phyloP scores from a whole-genome alignment of 1,140 invertebrate species.

The Pomacea maculata region DNA sequence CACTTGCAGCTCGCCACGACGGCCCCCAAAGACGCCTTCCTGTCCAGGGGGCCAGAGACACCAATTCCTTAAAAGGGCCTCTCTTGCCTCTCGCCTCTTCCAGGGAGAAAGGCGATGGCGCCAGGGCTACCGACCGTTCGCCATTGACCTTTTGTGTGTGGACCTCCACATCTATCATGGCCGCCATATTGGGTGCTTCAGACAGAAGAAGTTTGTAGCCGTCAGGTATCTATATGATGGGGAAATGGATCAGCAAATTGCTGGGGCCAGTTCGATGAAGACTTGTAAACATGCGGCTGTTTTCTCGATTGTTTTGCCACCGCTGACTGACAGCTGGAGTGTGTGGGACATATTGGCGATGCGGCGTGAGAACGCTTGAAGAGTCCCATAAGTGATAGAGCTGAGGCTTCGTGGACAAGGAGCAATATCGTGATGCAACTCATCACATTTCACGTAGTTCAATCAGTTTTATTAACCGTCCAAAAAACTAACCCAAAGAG shows the following conservation, averaged over 20 bases:
- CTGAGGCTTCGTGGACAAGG: too few relatives aligned
- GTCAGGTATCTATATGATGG: constrained; percentile 25
- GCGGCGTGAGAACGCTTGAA: not conserved
- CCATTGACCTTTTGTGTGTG: not conserved
- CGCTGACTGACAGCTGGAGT: constrained; percentile 5
- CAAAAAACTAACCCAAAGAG: too few relatives aligned
- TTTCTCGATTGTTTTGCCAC: constrained; percentile 19
- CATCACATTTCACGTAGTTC: too few relatives aligned
- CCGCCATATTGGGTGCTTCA: constrained; percentile 21
- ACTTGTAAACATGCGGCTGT: constrained; percentile 27
- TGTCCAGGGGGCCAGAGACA: not conserved
- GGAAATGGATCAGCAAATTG: constrained; percentile 24
- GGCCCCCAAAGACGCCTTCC: too few relatives aligned
- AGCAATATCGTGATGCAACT: too few relatives aligned
- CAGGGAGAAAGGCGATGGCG: not conserved
- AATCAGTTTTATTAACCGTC: too few relatives aligned
- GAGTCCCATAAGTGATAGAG: too few relatives aligned
- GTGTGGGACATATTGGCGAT: not conserved
- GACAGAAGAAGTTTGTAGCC: constrained; percentile 25
- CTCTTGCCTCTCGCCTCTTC: not conserved
- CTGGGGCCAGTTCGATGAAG: constrained; percentile 20
- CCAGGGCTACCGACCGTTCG: not conserved
- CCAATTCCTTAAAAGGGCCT: constrained; percentile 16
- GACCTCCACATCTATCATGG: constrained; percentile 16
- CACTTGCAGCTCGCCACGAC: not conserved